phyloP scores from a whole-genome alignment of 2,113 vertebrate genomes.

The Sinocyclocheilus anshuiensis region DNA sequence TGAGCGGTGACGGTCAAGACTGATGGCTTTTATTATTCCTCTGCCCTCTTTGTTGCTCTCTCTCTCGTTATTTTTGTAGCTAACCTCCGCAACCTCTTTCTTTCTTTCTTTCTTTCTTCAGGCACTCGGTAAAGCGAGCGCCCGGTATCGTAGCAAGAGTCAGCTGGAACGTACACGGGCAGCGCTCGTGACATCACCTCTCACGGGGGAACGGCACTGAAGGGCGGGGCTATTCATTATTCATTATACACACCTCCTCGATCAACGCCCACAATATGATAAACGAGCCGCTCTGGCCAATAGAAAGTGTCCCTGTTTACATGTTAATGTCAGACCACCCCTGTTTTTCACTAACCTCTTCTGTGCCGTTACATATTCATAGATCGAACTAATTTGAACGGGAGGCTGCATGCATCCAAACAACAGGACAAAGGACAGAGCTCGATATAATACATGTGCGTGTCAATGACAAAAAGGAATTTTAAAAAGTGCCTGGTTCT shows the following conservation, averaged over 20 bases:
- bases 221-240: slow-evolving; percentile 67
- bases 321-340: slow-evolving; percentile 20
- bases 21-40: slow-evolving; percentile 65
- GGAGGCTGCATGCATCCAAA: slow-evolving; percentile 51
- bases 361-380: slow-evolving; percentile 8
- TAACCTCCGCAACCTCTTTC: slow-evolving; percentile 47
- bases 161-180: slow-evolving; percentile 84
- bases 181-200: slow-evolving; percentile 76
- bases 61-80: slow-evolving; percentile 37
- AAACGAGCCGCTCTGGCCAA: slow-evolving; percentile 54
- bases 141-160: slow-evolving; percentile 61
- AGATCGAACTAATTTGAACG: slow-evolving; percentile 26
- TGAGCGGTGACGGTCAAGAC: slow-evolving; percentile 62
- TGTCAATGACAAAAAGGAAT: background rate
- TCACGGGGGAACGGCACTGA: slow-evolving; percentile 73
- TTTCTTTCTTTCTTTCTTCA: slow-evolving; percentile 37
- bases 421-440: slow-evolving; percentile 39
- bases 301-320: slow-evolving; percentile 4
- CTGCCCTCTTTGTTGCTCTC: slow-evolving; percentile 45
- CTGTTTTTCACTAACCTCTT: slow-evolving; percentile 28
- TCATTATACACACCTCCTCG: slow-evolving; percentile 50
- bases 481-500: background rate
- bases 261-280: slow-evolving; percentile 23
- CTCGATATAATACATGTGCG: background rate
- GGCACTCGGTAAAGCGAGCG: slow-evolving; percentile 52